phyloP scores from a whole-genome alignment of 2,888 invertebrate genomes.

The Leptinotarsa rubiginosa region DNA sequence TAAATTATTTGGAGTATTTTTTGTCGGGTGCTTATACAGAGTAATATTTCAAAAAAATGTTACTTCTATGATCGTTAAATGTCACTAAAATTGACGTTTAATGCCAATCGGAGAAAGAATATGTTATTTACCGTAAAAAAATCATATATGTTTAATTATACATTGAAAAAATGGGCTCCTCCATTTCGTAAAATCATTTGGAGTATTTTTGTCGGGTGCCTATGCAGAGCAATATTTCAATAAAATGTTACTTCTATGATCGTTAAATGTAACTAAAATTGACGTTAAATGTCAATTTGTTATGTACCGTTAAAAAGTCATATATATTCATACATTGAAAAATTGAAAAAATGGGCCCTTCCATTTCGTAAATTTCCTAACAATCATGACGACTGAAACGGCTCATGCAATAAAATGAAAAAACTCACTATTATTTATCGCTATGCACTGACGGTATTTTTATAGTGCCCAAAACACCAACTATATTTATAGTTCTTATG shows the following conservation, averaged over 20 bases:
- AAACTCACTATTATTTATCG: constrained; percentile 21
- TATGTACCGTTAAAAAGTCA: neutral
- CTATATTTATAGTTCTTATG: constrained; percentile 33
- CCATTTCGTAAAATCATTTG: neutral
- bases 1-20: too few species aligned
- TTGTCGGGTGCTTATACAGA: too few species aligned
- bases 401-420: constrained; percentile 8
- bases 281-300: neutral
- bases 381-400: neutral
- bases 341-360: too few species aligned
- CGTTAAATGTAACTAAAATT: too few species aligned
- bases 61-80: too few species aligned
- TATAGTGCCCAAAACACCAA: constrained; percentile 27
- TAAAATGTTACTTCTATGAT: too few species aligned
- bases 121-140: neutral
- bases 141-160: neutral
- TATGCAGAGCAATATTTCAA: too few species aligned
- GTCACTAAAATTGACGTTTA: too few species aligned
- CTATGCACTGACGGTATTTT: constrained; percentile 22
- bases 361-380: neutral
- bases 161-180: too few species aligned
- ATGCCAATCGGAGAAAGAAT: too few species aligned
- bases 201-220: too few species aligned
- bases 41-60: too few species aligned
- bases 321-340: neutral